These are phyloP conservation scores for Spheniscus mendiculus DNA, from an alignment of 2,113 vertebrate species.

Conservation along the genomic window DNA sequence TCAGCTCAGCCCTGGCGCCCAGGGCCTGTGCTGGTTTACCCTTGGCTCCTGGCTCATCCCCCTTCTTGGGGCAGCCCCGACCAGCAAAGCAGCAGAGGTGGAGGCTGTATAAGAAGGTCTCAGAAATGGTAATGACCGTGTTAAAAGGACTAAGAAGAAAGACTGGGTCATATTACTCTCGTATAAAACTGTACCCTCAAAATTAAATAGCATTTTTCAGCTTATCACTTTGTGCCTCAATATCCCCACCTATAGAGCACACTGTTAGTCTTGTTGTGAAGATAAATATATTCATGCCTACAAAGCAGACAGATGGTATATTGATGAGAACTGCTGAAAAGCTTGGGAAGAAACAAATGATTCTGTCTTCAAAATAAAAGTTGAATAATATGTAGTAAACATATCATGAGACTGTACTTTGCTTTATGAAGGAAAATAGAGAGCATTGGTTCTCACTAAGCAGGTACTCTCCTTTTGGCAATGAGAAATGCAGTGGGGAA, in stretches of 20 bases:
- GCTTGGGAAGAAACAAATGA: constrained; percentile 5
- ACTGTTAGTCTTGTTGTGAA: not conserved
- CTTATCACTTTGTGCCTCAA: not conserved
- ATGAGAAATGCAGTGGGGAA: not conserved
- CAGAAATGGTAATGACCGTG: not conserved
- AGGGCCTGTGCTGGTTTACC: not conserved
- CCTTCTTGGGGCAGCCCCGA: not conserved
- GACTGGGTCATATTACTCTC: no score
- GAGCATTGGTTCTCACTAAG: not conserved
- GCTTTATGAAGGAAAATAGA: not conserved
- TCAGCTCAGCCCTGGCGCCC: not conserved
- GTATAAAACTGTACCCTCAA: rapidly evolving
- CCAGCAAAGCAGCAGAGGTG: not conserved
- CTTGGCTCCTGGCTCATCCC: not conserved
- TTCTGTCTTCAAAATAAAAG: constrained; percentile 36
- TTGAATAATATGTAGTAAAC: constrained; percentile 32
- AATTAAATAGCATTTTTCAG: not conserved
- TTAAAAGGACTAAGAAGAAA: not conserved
- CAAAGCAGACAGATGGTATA: constrained; percentile 19
- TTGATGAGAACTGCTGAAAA: constrained; percentile 43
- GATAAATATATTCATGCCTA: constrained; percentile 22
- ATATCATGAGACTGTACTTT: not conserved
- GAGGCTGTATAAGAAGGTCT: not conserved
- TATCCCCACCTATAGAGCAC: not conserved
- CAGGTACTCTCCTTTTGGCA: not conserved